Evolutionary conservation across 2,113 vertebrate genomes (phyloP).

Genomic region (Xenopus tropicalis): DNA sequence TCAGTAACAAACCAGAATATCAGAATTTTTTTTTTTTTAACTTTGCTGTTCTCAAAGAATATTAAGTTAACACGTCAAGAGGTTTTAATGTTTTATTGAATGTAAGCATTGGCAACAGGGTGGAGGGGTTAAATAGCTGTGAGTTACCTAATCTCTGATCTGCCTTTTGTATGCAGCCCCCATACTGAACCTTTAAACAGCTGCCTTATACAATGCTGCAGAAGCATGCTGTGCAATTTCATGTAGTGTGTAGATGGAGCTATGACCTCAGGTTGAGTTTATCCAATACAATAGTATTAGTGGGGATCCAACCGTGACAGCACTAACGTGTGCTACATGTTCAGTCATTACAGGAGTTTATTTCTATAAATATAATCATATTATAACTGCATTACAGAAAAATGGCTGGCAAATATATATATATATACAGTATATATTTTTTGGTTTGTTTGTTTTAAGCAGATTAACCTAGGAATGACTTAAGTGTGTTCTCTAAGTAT

Average conservation of each 20-base stretch:
- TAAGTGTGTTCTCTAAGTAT: too few species aligned
- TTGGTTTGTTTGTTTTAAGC: too few species aligned
- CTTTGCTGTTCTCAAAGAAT: constrained; percentile 19
- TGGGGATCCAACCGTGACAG: constrained; percentile 17
- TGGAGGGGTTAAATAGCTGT: constrained; percentile 39
- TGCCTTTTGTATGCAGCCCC: constrained; percentile 35
- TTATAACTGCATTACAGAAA: too few species aligned
- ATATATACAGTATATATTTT: too few species aligned
- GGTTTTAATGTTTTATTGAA: constrained; percentile 39
- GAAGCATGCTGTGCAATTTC: constrained; percentile 43
- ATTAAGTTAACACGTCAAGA: constrained; percentile 26
- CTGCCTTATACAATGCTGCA: constrained; percentile 33
- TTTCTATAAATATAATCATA: too few species aligned
- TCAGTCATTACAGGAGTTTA: too few species aligned
- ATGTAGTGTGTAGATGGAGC: constrained; percentile 45
- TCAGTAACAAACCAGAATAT: too few species aligned
- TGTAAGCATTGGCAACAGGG: constrained; percentile 34
- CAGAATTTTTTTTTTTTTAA: too few species aligned
- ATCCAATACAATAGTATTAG: constrained; percentile 29
- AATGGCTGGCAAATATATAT: too few species aligned
- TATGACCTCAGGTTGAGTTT: constrained; percentile 42
- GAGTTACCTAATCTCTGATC: constrained; percentile 36
- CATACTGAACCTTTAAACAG: constrained; percentile 42
- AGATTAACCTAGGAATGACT: too few species aligned
- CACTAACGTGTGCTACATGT: constrained; percentile 18